Evolutionary conservation across 2,113 vertebrate genomes (phyloP), one percentile per base, ranked within the genome.

Genomic region (Chrysemys picta): DNA sequence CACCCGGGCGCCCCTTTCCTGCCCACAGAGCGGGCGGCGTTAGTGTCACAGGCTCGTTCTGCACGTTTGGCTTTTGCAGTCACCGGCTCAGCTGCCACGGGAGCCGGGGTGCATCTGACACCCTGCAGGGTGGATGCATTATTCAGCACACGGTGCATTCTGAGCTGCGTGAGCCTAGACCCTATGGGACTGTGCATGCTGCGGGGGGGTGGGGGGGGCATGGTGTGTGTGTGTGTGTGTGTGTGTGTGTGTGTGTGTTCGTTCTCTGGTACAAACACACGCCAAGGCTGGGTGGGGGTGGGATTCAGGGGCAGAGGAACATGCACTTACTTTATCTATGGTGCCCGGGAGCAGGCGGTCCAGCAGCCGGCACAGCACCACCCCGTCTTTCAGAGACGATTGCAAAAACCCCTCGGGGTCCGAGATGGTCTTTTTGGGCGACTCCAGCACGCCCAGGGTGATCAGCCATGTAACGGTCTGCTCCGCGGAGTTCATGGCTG

Each of bases 401-500:
- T 99, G 99, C 97, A 99, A 96, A 93, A 99, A 99, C 24, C 98
- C 99, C 96, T 99, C 99, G 4, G 99, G 99, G 96, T 99, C 99
- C 90, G 99, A 99, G 95, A 99, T 98, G 97, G 98, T 99, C 95
- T 99, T 99, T 98, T 99, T 99, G 93, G 99, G 99, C 87, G 99
- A 99, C 89, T 99, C 99, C 97, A 99, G 98, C 97, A 99, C 99
- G 93, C 99, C 99, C 95, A 99, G 98, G 94, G 99, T 98, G 75
- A 99, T 99, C 94, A 99, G 98, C 99, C 99, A 99, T 97, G 99
- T 99, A 97, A 99, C 99, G 98, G 99, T 99, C 98, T 99, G 99
- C 96, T 99, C 99, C 49, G 99, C 99, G 72, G 99, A 99, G 99
- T 99, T 99, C 99, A 98, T 98, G 98, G 99, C 98, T 97, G 97